Conservation (phyloP, 2,797 vertebrate genomes). For the Muscicapa comitata region DNA sequence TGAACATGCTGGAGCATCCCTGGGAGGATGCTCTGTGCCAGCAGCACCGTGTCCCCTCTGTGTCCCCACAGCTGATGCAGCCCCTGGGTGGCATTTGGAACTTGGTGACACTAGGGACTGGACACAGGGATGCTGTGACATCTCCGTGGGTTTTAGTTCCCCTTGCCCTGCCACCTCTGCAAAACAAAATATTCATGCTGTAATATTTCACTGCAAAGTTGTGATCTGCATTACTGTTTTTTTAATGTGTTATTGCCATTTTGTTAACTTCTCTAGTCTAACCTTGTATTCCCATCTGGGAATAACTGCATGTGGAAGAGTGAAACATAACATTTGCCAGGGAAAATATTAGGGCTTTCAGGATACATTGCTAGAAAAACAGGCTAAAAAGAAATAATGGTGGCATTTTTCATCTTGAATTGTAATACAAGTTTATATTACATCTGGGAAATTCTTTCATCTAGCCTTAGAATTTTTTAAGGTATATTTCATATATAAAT, state of each 20-base stretch:
- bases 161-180: neutral
- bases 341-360: neutral
- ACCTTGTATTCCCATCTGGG: neutral
- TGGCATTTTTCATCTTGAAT: neutral
- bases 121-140: neutral
- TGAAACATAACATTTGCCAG: neutral
- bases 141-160: neutral
- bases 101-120: fast-evolving
- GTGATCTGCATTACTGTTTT: neutral
- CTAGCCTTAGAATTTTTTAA: neutral
- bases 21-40: neutral
- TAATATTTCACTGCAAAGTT: neutral
- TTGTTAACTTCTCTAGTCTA: neutral
- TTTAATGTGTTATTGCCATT: neutral
- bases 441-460: neutral
- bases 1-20: neutral
- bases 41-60: neutral
- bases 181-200: neutral
- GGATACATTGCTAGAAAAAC: neutral
- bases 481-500: neutral
- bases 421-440: neutral
- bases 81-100: neutral
- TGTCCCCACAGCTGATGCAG: fast-evolving
- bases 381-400: neutral
- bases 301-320: neutral